Evolutionary conservation across 2,113 vertebrate genomes (phyloP), one percentile per base, ranked within the genome.

Genomic region (Lasiurus cinereus): DNA sequence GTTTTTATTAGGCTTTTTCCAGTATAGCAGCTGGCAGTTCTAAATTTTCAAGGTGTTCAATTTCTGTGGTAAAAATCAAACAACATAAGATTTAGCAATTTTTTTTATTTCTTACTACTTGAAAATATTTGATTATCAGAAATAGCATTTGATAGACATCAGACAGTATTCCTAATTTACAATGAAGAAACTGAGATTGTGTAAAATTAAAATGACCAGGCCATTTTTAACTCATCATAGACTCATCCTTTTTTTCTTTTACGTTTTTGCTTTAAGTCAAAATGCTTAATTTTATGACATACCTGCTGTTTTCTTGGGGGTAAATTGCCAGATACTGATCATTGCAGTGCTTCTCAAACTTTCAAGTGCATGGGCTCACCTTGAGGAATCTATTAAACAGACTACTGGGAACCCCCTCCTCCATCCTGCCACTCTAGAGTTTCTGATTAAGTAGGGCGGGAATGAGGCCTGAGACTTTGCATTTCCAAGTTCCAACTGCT

Each of bases 241-340:
- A 33, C 27, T 90, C 14, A 85, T 18, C 15, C 24, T 22, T 19
- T 77, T 78, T 87, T 70, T 76, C 22, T 69, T 83, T 86, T 39
- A 88, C 22, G 77, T 74, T 88, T 95, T 83, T 91, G 39, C 46
- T 88, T 96, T 94, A 93, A 85, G 39, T 21, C 7, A 39, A 78
- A 88, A 80, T 62, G 22, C 54, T 84, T 93, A 59, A 33, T 43
- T 86, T 83, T 93, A 36, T 90, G 24, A 27, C 48, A 77, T 64
- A 31, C 7, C 7, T 56, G 5, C 19, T 70, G 21, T 39, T 59
- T 91, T 84, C 43, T 33, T 93, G 52, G 36, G 19, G 19, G 0
- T 13, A 8, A 36, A n/a, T 36, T 73, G 33, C 62, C 39, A 89
- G 10, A 84, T 93, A 74, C 18, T 74, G 50, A 36, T 74, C 29